Conservation (phyloP, 2,888 invertebrate genomes). For the Polydrusus cervinus region DNA sequence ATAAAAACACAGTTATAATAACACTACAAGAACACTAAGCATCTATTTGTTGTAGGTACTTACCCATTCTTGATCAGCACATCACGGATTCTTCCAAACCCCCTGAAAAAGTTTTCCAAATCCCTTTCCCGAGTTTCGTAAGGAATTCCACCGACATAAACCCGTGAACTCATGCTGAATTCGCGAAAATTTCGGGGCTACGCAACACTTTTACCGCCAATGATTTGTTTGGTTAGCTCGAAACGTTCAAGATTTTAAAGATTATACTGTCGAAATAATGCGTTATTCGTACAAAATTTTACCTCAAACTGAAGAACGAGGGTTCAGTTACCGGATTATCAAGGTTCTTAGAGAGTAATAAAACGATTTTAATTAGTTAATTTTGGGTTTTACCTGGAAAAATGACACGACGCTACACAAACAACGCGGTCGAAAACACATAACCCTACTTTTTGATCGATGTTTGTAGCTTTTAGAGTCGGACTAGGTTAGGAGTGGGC, state of each 20-base stretch:
- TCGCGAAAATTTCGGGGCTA: constrained; percentile 15
- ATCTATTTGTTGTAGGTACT: constrained; percentile 23
- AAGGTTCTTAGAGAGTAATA: constrained; percentile 10
- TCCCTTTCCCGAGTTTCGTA: constrained; percentile 81
- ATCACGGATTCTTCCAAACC: constrained; percentile 81
- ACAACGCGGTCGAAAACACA: constrained; percentile 30
- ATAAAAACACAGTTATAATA: constrained; percentile 21
- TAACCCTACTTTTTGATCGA: constrained; percentile 26
- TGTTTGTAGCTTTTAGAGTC: neutral
- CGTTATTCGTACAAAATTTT: constrained; percentile 3
- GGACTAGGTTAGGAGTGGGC: neutral
- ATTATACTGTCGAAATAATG: neutral
- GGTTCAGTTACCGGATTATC: constrained; percentile 7
- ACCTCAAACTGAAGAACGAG: constrained; percentile 13
- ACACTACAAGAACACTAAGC: neutral
- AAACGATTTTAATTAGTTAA: constrained; percentile 13
- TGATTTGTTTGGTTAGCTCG: constrained; percentile 45
- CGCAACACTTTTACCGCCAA: constrained; percentile 44
- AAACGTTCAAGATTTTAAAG: neutral
- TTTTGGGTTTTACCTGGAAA: constrained; percentile 26
- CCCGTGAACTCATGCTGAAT: constrained; percentile 72
- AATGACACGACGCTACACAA: constrained; percentile 32
- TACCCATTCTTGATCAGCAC: constrained; percentile 81
- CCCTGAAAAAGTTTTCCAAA: constrained; percentile 83
- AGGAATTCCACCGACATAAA: constrained; percentile 82